These are phyloP conservation scores for Anaspis maculata DNA, from an alignment of 2,888 invertebrate species.

Conservation along the genomic window DNA sequence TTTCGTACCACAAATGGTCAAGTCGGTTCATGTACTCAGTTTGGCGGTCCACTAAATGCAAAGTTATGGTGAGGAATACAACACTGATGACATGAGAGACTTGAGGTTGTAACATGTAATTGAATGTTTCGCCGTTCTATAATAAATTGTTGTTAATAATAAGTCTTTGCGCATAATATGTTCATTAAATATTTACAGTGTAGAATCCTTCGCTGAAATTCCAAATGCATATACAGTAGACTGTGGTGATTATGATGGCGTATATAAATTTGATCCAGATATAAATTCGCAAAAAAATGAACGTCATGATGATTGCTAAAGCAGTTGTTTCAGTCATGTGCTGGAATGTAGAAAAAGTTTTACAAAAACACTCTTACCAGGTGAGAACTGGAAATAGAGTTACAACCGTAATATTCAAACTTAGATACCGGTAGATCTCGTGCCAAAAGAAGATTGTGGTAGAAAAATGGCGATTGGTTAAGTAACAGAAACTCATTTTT, in stretches of 20 bases:
- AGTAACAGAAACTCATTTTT: no score
- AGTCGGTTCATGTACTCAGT: constrained; percentile 82
- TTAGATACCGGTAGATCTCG: background rate
- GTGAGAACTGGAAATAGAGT: no score
- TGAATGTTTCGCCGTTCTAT: constrained; percentile 58
- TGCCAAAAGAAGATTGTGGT: background rate
- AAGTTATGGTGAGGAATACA: constrained; percentile 62
- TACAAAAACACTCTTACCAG: no score
- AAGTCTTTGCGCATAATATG: background rate
- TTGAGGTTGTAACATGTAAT: constrained; percentile 58
- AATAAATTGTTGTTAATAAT: constrained; percentile 25
- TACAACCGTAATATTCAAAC: no score
- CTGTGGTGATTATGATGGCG: constrained; percentile 53
- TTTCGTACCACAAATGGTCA: constrained; percentile 71
- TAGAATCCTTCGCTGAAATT: constrained; percentile 46
- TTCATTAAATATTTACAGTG: constrained; percentile 36
- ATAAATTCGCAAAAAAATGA: constrained; percentile 78
- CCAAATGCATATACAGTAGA: constrained; percentile 64
- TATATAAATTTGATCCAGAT: constrained; percentile 72
- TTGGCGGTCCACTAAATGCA: constrained; percentile 82
- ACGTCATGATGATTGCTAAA: constrained; percentile 59
- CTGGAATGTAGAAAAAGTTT: no score
- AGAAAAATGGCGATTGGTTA: no score
- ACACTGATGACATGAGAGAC: constrained; percentile 68
- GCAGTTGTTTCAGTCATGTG: constrained; percentile 68